Base-by-base conservation (phyloP, 2,797 vertebrate genomes). In the Lepidocolaptes lacrymiger region DNA sequence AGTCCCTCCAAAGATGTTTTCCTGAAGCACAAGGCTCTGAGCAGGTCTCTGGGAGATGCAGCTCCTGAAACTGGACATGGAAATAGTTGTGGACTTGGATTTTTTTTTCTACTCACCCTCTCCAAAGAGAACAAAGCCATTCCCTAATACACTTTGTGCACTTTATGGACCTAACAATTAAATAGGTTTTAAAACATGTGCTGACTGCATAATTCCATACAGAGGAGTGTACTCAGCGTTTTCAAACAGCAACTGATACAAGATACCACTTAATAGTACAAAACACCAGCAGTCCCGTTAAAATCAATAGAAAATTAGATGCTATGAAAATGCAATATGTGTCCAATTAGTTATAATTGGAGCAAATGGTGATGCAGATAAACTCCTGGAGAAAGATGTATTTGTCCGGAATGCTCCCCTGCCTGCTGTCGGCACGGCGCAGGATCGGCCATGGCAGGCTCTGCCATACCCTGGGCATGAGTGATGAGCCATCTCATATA, bases 261-360 rank as follows among this genome's bases (percentile, higher is more conserved):
- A 94, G 97, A 96, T 78, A 89, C 58, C 79, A 92, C 95, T 97
- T 94, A 93, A 83, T 62, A 30, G 89, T 82, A 94, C 95, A 97
- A 95, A 97, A 96, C 95, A 90, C 94, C 90, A 94, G 89, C 96
- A 69, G 93, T 34, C 95, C 96, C 5, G 81, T 90, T 96, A 89
- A 95, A 97, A 98, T 98, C 97, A 74, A 97, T 97, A 96, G 97
- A 93, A 97, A 98, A 98, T 97, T 95, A 98, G 97, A 94, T 36
- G 95, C 96, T 92, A 85, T 95, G 97, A 97, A 97, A 97, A 96
- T 81, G 96, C 96, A 85, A 83, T 96, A 92, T 95, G 95, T 93
- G 97, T 87, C 97, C 97, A 96, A 97, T 98, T 97, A 98, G 97
- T 96, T 96, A 96, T 96, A 97, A 98, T 88, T 94, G 96, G 96